Conservation (phyloP, 1,140 invertebrate species). For the Schmidtea mediterranea region DNA sequence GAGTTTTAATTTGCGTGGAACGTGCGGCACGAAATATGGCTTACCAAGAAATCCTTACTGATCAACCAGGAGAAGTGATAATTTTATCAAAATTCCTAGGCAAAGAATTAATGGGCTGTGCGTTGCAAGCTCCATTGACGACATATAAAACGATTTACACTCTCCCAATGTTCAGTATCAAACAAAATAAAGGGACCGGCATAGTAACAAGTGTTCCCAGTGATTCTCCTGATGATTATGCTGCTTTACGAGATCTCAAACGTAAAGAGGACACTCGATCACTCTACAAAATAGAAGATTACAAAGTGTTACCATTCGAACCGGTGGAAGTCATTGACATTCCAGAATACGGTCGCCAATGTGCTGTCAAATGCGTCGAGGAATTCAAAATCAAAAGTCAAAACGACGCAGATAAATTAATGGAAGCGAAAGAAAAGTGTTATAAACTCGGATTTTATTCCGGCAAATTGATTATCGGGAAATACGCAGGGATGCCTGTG, state of each 20-base stretch:
- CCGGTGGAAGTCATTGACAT: conserved; percentile 69
- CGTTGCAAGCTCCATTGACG: conserved; percentile 54
- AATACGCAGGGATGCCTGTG: conserved; percentile 61
- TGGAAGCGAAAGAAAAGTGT: conserved; percentile 69
- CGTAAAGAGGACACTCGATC: conserved; percentile 32
- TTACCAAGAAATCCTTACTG: conserved; percentile 58
- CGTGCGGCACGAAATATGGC: conserved; percentile 75
- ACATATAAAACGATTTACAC: conserved; percentile 56
- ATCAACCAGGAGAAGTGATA: conserved; percentile 46
- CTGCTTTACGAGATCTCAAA: conserved; percentile 39
- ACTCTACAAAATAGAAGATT: conserved; percentile 66
- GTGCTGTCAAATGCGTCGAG: conserved; percentile 56
- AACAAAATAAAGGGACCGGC: conserved; percentile 84
- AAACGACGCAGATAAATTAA: conserved; percentile 74
- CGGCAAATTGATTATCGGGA: conserved; percentile 46
- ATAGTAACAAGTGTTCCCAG: no score
- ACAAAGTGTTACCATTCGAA: conserved; percentile 42
- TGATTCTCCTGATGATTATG: conserved; percentile 93
- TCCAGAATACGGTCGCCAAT: conserved; percentile 55
- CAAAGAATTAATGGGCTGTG: conserved; percentile 40
- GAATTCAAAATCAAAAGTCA: conserved; percentile 79
- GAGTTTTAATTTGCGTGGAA: conserved; percentile 57
- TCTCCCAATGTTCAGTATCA: conserved; percentile 87
- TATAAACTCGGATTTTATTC: conserved; percentile 96
- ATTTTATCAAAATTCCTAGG: conserved; percentile 36